These are phyloP conservation scores for Schlechtendalia chinensis DNA, from an alignment of 1,140 invertebrate species.

Conservation along the genomic window DNA sequence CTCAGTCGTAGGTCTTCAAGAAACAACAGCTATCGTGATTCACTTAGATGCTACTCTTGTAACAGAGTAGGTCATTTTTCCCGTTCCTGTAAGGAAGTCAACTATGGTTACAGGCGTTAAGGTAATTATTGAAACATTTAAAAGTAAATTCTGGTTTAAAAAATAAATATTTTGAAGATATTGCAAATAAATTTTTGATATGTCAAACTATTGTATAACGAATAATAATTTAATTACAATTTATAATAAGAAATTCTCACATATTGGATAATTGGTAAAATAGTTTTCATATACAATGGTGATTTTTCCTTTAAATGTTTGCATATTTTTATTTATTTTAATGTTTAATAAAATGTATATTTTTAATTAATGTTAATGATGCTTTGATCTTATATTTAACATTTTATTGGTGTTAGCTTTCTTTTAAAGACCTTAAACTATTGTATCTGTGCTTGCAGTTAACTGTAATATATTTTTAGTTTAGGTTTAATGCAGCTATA, in stretches of 20 bases:
- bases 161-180: background rate
- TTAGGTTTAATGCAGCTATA: too few relatives aligned
- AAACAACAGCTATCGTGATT: slow-evolving; percentile 38
- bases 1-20: slow-evolving; percentile 42
- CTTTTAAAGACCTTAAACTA: background rate
- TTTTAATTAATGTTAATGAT: background rate
- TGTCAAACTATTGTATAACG: background rate
- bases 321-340: background rate
- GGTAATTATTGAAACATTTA: slow-evolving; percentile 30
- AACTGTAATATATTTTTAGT: background rate
- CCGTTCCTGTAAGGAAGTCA: slow-evolving; percentile 50
- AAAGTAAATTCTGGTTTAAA: background rate
- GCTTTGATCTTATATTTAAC: background rate
- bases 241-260: slow-evolving; percentile 6
- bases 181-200: background rate
- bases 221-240: background rate
- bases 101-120: slow-evolving; percentile 51
- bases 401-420: background rate
- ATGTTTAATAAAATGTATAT: slow-evolving; percentile 8
- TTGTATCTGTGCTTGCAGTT: background rate
- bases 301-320: background rate
- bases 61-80: slow-evolving; percentile 51
- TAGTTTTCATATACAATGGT: background rate
- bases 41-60: slow-evolving; percentile 50
- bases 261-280: background rate